phyloP scores from a whole-genome alignment of 1,140 invertebrate species.

The Planococcus citri region DNA sequence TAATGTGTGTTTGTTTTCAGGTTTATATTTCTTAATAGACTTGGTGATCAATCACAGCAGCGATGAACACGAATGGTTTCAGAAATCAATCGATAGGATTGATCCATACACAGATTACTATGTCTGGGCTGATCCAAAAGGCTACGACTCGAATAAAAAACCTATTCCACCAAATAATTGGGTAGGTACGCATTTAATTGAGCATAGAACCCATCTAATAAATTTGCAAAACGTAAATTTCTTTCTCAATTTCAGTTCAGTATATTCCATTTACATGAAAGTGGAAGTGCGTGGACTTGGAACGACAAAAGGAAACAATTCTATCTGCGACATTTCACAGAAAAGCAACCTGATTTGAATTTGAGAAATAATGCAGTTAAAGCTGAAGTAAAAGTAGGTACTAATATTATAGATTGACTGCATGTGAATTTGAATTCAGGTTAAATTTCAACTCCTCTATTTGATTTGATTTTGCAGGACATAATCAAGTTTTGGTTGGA shows the following conservation, averaged over 20 bases:
- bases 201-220: no score
- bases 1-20: no score
- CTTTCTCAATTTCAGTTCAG: no score
- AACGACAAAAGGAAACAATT: constrained; percentile 51
- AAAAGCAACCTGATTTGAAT: constrained; percentile 61
- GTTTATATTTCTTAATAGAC: constrained; percentile 67
- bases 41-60: constrained; percentile 77
- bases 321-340: constrained; percentile 58
- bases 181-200: no score
- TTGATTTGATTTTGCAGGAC: no score
- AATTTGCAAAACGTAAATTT: no score
- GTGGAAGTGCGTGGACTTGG: constrained; percentile 57
- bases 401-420: no score
- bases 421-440: no score
- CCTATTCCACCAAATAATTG: constrained; percentile 45
- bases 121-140: constrained; percentile 51
- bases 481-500: constrained; percentile 49
- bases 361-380: constrained; percentile 47
- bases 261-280: constrained; percentile 32
- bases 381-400: constrained; percentile 48
- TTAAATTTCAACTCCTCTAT: no score
- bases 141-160: constrained; percentile 33
- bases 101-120: constrained; percentile 59
- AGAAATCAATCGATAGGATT: constrained; percentile 43
- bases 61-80: constrained; percentile 64